Conservation (phyloP, 2,797 vertebrate species). For the Xerus rutilus region DNA sequence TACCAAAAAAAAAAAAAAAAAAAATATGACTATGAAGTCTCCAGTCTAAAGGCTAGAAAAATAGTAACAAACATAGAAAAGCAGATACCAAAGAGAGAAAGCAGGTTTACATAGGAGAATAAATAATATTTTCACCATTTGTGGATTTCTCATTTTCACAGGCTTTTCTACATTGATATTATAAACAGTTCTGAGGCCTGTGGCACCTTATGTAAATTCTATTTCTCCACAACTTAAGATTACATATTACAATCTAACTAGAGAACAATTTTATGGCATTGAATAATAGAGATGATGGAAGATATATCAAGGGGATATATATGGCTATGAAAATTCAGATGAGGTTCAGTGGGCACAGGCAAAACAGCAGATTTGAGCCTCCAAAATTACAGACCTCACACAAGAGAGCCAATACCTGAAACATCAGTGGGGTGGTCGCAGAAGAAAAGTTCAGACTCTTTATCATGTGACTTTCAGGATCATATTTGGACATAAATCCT, state of each 20-base stretch:
- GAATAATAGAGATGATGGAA: neutral
- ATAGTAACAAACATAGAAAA: neutral
- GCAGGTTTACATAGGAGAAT: neutral
- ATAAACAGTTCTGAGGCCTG: neutral
- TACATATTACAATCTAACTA: neutral
- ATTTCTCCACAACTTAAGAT: neutral
- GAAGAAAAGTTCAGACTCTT: conserved; percentile 98
- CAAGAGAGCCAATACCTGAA: conserved; percentile 92
- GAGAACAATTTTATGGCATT: neutral
- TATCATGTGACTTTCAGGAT: conserved; percentile 92
- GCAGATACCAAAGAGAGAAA: neutral
- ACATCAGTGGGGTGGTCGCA: conserved; percentile 97
- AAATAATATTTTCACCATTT: neutral
- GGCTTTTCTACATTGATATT: neutral
- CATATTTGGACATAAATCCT: conserved; percentile 95
- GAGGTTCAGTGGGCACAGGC: neutral
- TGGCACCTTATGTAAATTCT: neutral
- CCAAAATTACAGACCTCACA: neutral
- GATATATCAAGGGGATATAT: rapidly evolving
- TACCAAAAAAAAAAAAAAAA: no score
- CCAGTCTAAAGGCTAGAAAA: neutral
- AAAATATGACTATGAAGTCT: neutral
- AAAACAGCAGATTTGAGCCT: rapidly evolving
- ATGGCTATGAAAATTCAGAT: rapidly evolving
- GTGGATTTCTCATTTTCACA: neutral